Conservation (phyloP, 2,113 vertebrate genomes). For the Phrynosoma blainvillii region DNA sequence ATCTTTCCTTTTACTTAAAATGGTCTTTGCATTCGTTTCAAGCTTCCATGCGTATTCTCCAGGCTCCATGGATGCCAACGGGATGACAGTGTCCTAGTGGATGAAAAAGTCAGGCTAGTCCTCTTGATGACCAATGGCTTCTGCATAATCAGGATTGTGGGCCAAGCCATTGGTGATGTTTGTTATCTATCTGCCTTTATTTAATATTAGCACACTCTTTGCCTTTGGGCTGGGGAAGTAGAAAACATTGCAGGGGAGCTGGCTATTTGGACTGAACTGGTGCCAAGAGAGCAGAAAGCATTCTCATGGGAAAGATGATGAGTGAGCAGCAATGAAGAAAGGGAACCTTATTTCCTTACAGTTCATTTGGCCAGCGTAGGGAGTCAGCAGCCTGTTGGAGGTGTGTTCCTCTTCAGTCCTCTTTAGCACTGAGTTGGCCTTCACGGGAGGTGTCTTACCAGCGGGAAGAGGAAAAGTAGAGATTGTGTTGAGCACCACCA, state of each 20-base stretch:
- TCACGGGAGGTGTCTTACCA: conserved; percentile 87
- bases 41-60: no score
- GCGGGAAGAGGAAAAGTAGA: conserved; percentile 91
- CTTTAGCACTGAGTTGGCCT: conserved; percentile 77
- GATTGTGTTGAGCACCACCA: conserved; percentile 96
- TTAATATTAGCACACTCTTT: not conserved
- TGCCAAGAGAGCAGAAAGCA: not conserved
- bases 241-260: not conserved
- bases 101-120: not conserved
- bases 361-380: conserved; percentile 80
- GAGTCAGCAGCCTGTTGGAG: conserved; percentile 77
- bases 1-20: no score
- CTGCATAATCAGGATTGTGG: not conserved
- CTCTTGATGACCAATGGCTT: not conserved
- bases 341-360: conserved; percentile 79
- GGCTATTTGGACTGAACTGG: not conserved
- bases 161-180: not conserved
- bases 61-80: not conserved
- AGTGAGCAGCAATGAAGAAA: conserved; percentile 39
- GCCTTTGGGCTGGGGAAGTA: not conserved
- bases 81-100: not conserved
- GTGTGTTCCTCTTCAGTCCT: conserved; percentile 81
- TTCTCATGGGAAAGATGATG: conserved; percentile 54
- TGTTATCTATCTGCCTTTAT: not conserved
- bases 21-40: no score